Percentiles rank a stretch among this genome's conserved stretches.
Conservation (phyloP, 2,113 vertebrate genomes). For the Ondatra zibethicus region DNA sequence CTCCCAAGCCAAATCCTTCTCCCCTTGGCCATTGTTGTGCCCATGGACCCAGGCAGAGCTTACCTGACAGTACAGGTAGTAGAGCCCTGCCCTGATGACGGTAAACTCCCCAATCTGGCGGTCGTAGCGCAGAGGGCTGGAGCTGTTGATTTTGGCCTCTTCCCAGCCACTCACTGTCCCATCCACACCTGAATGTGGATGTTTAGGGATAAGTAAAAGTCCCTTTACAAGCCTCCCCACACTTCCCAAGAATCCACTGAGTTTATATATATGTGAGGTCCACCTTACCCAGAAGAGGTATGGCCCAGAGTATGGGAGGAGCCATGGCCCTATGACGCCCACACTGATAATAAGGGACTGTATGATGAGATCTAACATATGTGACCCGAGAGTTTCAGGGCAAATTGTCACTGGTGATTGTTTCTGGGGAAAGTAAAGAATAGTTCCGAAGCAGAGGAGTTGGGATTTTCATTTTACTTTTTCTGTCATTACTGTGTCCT, state of each 20-base stretch:
- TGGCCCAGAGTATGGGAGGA: background rate
- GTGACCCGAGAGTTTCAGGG: background rate
- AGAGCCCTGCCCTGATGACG: constrained; percentile 90
- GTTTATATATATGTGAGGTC: background rate
- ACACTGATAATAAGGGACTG: background rate
- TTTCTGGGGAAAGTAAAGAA: background rate
- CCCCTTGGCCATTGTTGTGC: background rate
- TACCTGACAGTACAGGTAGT: constrained; percentile 96
- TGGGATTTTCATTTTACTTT: background rate
- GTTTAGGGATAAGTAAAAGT: constrained; percentile 48
- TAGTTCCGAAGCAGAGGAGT: background rate
- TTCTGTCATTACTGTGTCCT: background rate
- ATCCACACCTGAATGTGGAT: constrained; percentile 78
- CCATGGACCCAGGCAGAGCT: constrained; percentile 51
- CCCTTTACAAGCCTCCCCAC: background rate
- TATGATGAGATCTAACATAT: background rate
- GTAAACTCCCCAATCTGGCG: constrained; percentile 89
- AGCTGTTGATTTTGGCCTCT: constrained; percentile 91
- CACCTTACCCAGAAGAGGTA: background rate
- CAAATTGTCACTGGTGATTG: background rate
- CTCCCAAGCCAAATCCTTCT: background rate
- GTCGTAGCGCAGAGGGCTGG: constrained; percentile 91
- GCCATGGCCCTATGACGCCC: background rate
- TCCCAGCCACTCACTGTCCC: constrained; percentile 94
- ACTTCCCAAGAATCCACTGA: background rate